Evolutionary conservation across 2,888 invertebrate species (phyloP).

Genomic region (Caenorhabditis panamensis): DNA sequence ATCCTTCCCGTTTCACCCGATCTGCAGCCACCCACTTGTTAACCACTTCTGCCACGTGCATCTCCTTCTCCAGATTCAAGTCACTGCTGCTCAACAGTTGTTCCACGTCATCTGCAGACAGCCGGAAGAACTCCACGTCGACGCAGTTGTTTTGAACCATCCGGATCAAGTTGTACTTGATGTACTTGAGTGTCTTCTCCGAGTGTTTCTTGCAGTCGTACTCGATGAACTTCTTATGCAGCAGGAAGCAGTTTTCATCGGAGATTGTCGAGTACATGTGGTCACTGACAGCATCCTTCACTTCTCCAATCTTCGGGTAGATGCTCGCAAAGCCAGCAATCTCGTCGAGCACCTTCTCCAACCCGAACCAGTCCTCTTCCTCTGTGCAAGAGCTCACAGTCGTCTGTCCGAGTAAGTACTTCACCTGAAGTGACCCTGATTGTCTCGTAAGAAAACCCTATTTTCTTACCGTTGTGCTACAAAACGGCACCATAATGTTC

Average conservation of each 20-base stretch:
- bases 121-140: conserved; percentile 50
- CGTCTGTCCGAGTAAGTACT: conserved; percentile 34
- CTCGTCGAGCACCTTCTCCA: conserved; percentile 86
- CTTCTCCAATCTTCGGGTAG: conserved; percentile 91
- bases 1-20: conserved; percentile 12
- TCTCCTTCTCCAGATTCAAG: conserved; percentile 42
- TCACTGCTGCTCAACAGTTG: conserved; percentile 29
- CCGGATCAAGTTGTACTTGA: conserved; percentile 46
- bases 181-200: conserved; percentile 31
- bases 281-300: conserved; percentile 26
- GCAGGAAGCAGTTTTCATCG: conserved; percentile 49
- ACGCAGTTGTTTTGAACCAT: conserved; percentile 35
- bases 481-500: conserved; percentile 50
- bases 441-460: no score
- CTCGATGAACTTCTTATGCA: conserved; percentile 42
- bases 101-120: conserved; percentile 38
- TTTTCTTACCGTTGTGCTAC: conserved; percentile 15
- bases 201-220: conserved; percentile 16
- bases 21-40: conserved; percentile 43
- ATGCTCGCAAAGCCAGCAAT: conserved; percentile 94
- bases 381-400: conserved; percentile 13
- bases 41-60: conserved; percentile 30
- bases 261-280: conserved; percentile 20
- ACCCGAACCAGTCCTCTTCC: conserved; percentile 34
- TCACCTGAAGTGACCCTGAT: conserved; percentile 7